A percentile compares a stretch with the other conserved stretches of the same genome.
Evolutionary conservation across 2,113 vertebrate genomes (phyloP).

Genomic region (Scartelaos histophorus): DNA sequence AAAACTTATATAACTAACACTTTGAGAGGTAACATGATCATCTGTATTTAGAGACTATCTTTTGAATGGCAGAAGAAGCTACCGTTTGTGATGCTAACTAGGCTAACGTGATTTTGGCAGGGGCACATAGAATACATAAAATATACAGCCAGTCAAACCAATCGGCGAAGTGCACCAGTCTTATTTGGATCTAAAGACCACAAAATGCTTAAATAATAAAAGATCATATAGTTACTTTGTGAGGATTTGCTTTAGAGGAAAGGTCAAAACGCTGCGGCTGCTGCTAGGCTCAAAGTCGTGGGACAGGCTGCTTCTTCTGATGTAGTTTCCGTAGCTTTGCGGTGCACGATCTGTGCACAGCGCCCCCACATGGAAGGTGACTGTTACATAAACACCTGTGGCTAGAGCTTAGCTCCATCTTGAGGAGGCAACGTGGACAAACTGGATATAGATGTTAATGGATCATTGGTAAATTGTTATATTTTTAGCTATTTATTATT

Average conservation of each 20-base stretch:
- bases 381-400: not conserved
- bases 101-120: not conserved
- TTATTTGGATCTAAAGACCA: no score
- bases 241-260: conserved; percentile 28
- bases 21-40: not conserved
- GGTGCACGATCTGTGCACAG: not conserved
- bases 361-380: conserved; percentile 40
- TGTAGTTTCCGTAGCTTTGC: not conserved
- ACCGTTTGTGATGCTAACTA: not conserved
- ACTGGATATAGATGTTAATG: not conserved
- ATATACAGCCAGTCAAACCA: not conserved
- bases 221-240: conserved; percentile 27
- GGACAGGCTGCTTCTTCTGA: conserved; percentile 42
- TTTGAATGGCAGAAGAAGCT: not conserved
- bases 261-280: conserved; percentile 51
- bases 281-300: conserved; percentile 62
- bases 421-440: not conserved
- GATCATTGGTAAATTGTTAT: not conserved
- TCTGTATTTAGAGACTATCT: not conserved
- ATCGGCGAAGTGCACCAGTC: rapidly evolving
- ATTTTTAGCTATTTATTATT: not conserved
- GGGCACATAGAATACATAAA: not conserved
- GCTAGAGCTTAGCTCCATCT: conserved; percentile 18
- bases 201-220: rapidly evolving
- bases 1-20: not conserved